Base-by-base conservation (phyloP, 2,888 invertebrate genomes). In the Amaurobius ferox region DNA sequence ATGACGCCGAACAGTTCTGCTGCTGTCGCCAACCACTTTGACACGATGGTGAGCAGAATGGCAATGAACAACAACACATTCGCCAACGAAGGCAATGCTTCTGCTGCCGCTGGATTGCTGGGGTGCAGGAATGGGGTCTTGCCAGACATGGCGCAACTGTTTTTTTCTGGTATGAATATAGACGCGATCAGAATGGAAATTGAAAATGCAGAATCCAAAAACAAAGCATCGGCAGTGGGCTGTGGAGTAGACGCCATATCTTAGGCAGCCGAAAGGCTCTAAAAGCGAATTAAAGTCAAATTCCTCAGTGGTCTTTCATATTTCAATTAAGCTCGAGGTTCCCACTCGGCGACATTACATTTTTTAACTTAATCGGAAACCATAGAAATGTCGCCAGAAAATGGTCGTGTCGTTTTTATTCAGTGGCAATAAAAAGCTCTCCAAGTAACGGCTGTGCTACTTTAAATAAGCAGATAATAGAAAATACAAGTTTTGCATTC, bases 91-190 rank as follows among this genome's bases (percentile, higher is more conserved):
- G 39, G n/a, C 62, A 71, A 40, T 40, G 77, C 71, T 2, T 71
- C 66, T 55, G 72, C 64, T 66, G 81, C 81, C 62, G 66, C 72
- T 44, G 64, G 48, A 44, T 77, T 77, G 30, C 66, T 77, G 39
- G 19, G 76, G 19, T 70, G 64, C 11, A 74, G 86, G 70, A 86
- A 86, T 39, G 86, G 86, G 19, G 35, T 86, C 40, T 16, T 86
- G 68, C 86, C 86, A 16, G 86, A 86, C 39, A 76, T 86, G 79
- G 79, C 79, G 7, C 86, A 86, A 35, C 40, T 86, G 26, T 86
- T 86, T 40, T 86, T 86, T 66, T 79, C 86, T 13, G 79, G 79
- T 28, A 79, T 86, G 86, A 74, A 74, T 13, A 86, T 86, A 74
- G 86, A 86, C 68, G 72, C 85, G 40, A 48, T 86, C 16, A 72